These are phyloP conservation scores for Caenorhabditis tropicalis DNA, from an alignment of 1,140 invertebrate species.

Conservation along the genomic window DNA sequence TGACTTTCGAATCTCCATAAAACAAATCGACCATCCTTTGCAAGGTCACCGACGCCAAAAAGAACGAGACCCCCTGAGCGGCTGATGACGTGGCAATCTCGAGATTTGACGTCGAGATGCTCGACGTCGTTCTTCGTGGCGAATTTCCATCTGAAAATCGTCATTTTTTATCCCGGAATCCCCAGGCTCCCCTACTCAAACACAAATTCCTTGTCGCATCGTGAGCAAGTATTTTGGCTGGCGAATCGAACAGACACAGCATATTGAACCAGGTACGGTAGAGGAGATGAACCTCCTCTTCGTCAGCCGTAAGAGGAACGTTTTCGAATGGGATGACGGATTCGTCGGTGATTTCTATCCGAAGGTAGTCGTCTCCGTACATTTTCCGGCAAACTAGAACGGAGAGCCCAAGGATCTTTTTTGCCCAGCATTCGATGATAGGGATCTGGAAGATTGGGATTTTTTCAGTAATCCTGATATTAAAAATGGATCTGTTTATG, in stretches of 20 bases:
- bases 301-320: slow-evolving; percentile 40
- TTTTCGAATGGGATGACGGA: background rate
- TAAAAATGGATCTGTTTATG: too few species aligned
- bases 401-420: slow-evolving; percentile 63
- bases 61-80: slow-evolving; percentile 59
- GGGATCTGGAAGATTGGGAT: slow-evolving; percentile 59
- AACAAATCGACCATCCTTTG: slow-evolving; percentile 69
- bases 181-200: slow-evolving; percentile 47
- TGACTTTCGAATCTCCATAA: slow-evolving; percentile 59
- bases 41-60: slow-evolving; percentile 62
- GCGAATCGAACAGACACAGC: slow-evolving; percentile 47
- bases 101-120: background rate
- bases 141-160: slow-evolving; percentile 28
- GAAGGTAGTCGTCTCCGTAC: slow-evolving; percentile 61
- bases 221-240: slow-evolving; percentile 44
- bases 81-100: slow-evolving; percentile 5
- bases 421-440: slow-evolving; percentile 68
- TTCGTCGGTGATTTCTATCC: slow-evolving; percentile 56
- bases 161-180: too few species aligned
- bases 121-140: background rate
- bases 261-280: slow-evolving; percentile 55
- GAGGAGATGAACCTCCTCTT: slow-evolving; percentile 37
- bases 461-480: background rate
- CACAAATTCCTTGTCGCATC: slow-evolving; percentile 38
- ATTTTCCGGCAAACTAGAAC: slow-evolving; percentile 61